These are phyloP conservation scores for Notechis scutatus DNA, from an alignment of 2,113 vertebrate genomes.

Conservation along the genomic window DNA sequence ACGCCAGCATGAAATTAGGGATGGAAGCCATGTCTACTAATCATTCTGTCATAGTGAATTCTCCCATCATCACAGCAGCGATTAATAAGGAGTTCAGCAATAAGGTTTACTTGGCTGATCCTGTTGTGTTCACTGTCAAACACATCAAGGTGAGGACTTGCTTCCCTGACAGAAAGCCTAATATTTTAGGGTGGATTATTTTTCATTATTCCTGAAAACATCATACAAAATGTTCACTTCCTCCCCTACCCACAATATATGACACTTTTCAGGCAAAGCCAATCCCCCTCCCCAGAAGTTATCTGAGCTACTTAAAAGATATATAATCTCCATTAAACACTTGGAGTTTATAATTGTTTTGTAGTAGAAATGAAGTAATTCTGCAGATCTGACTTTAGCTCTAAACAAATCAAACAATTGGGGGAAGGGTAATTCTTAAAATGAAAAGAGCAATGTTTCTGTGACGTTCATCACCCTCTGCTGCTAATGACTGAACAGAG, in stretches of 20 bases:
- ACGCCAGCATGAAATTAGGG: constrained; percentile 94
- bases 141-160: constrained; percentile 86
- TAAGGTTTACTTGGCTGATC: constrained; percentile 95
- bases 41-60: constrained; percentile 96
- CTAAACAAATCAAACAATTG: constrained; percentile 14
- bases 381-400: constrained; percentile 51
- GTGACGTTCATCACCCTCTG: constrained; percentile 14
- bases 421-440: constrained; percentile 44
- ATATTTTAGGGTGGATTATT: not conserved
- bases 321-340: constrained; percentile 17
- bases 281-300: not conserved
- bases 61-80: constrained; percentile 91
- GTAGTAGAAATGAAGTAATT: constrained; percentile 53
- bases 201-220: not conserved
- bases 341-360: constrained; percentile 47
- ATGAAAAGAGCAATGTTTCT: constrained; percentile 36
- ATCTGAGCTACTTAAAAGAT: not conserved
- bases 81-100: constrained; percentile 97
- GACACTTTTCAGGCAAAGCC: not conserved
- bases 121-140: constrained; percentile 91
- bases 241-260: constrained; percentile 11
- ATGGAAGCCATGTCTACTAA: constrained; percentile 90
- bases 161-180: not conserved
- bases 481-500: constrained; percentile 4
- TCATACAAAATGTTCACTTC: not conserved